Conservation (phyloP, 2,888 invertebrate genomes). For the Lottia scabra region DNA sequence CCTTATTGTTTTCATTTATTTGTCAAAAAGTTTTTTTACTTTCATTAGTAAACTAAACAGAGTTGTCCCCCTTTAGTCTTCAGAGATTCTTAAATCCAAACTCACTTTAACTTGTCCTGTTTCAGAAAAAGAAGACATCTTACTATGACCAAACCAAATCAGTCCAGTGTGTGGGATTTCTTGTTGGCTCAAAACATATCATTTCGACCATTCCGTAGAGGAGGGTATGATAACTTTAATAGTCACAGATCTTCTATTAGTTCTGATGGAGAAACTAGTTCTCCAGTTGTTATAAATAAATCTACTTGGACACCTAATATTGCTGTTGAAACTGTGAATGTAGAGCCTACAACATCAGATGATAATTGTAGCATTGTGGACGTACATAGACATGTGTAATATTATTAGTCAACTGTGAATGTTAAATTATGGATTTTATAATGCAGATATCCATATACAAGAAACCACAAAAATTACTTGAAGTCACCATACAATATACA, state of each 20-base stretch:
- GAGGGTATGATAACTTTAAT: constrained; percentile 14
- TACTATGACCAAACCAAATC: constrained; percentile 11
- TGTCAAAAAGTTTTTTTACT: too few species aligned
- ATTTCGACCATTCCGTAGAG: constrained; percentile 14
- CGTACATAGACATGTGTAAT: not conserved
- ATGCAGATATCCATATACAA: not conserved
- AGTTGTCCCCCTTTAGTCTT: not conserved
- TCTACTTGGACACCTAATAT: constrained; percentile 18
- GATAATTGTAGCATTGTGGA: constrained; percentile 21
- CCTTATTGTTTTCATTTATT: too few species aligned
- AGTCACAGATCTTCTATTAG: constrained; percentile 14
- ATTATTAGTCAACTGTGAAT: not conserved
- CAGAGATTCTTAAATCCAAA: not conserved
- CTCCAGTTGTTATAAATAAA: constrained; percentile 9
- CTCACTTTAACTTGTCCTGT: not conserved
- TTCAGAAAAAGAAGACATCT: constrained; percentile 14
- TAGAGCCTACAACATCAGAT: constrained; percentile 17
- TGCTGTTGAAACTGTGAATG: constrained; percentile 10
- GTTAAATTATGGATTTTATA: not conserved
- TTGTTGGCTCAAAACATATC: constrained; percentile 15
- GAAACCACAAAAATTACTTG: too few species aligned
- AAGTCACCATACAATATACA: too few species aligned
- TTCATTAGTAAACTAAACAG: not conserved
- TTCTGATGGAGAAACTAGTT: constrained; percentile 7
- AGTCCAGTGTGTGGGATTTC: constrained; percentile 21